These are phyloP conservation scores for Fragariocoptes setiger DNA, from an alignment of 1,140 invertebrate genomes.

Conservation along the genomic window DNA sequence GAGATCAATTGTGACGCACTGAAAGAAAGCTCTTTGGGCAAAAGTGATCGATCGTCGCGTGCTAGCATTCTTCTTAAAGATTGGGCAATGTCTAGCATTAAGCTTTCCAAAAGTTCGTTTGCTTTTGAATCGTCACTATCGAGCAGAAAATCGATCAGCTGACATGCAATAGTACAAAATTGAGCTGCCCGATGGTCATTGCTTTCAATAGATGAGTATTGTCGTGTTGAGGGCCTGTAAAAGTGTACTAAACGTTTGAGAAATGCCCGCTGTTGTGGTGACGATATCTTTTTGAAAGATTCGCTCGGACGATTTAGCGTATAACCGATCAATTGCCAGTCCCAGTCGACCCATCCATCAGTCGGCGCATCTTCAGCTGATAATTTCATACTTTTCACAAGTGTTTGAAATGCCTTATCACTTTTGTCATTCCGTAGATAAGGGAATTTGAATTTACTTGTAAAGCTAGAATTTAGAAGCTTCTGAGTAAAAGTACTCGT, in stretches of 20 bases:
- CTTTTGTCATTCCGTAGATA: too few relatives aligned
- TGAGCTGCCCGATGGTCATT: conserved; percentile 22
- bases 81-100: conserved; percentile 35
- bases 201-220: conserved; percentile 37
- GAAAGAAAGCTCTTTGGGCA: conserved; percentile 23
- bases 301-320: conserved; percentile 30
- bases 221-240: conserved; percentile 46
- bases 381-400: too few relatives aligned
- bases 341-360: conserved; percentile 39
- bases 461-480: too few relatives aligned
- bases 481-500: too few relatives aligned
- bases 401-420: too few relatives aligned
- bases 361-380: too few relatives aligned
- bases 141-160: conserved; percentile 40
- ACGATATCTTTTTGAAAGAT: conserved; percentile 26
- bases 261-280: conserved; percentile 42
- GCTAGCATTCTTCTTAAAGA: too few relatives aligned
- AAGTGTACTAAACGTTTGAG: conserved; percentile 46
- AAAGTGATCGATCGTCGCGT: conserved; percentile 11
- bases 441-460: too few relatives aligned
- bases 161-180: conserved; percentile 34
- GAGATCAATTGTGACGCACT: conserved; percentile 53
- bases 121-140: conserved; percentile 22
- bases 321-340: conserved; percentile 45
- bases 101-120: conserved; percentile 30